A percentile compares a stretch with the other conserved stretches of the same genome.
Conservation (phyloP, 2,888 invertebrate species). For the Ophonus ardosiacus region DNA sequence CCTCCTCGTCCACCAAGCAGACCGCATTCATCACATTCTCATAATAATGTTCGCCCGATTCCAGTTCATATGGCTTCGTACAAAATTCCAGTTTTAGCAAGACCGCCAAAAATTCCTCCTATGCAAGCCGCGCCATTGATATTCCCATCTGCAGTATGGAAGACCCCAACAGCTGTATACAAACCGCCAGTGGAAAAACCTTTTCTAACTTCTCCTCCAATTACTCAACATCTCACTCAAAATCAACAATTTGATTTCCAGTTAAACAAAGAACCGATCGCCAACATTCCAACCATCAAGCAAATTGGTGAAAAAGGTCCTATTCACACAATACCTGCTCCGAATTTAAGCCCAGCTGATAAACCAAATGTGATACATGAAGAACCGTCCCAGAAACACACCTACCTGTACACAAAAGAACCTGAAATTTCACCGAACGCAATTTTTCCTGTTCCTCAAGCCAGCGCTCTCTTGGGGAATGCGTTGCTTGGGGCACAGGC, state of each 20-base stretch:
- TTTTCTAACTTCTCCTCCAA: slow-evolving; percentile 71
- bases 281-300: slow-evolving; percentile 71
- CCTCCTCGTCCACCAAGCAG: slow-evolving; percentile 47
- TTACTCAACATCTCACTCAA: slow-evolving; percentile 71
- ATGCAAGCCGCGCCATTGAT: slow-evolving; percentile 65
- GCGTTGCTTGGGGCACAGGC: slow-evolving; percentile 53
- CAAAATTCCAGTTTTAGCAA: slow-evolving; percentile 64
- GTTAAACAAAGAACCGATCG: slow-evolving; percentile 66
- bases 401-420: slow-evolving; percentile 69
- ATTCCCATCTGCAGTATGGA: slow-evolving; percentile 66
- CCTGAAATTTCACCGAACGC: slow-evolving; percentile 64
- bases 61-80: slow-evolving; percentile 69
- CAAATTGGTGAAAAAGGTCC: slow-evolving; percentile 81
- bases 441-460: slow-evolving; percentile 33
- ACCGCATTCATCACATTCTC: not conserved
- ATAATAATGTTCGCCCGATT: slow-evolving; percentile 66
- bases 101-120: slow-evolving; percentile 65
- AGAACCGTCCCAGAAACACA: slow-evolving; percentile 71
- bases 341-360: slow-evolving; percentile 85
- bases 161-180: slow-evolving; percentile 60
- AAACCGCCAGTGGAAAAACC: slow-evolving; percentile 67
- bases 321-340: slow-evolving; percentile 92
- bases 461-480: not conserved
- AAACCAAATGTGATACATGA: slow-evolving; percentile 78
- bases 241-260: slow-evolving; percentile 67